phyloP scores from a whole-genome alignment of 2,888 invertebrate species.

The Dorcus hopei region DNA sequence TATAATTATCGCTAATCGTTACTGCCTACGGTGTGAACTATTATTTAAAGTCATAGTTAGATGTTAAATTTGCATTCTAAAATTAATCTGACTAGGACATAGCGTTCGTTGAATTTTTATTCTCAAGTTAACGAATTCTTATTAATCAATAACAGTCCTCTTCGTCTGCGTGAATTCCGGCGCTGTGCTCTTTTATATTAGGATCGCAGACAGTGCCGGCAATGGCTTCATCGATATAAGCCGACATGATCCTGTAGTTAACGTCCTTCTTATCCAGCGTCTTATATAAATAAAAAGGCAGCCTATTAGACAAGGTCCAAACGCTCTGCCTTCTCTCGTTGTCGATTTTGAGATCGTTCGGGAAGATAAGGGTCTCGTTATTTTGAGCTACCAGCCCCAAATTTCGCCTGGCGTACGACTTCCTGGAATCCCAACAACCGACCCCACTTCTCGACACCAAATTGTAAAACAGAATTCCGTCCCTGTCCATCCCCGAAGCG shows the following conservation, averaged over 20 bases:
- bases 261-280: slow-evolving; percentile 61
- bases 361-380: slow-evolving; percentile 67
- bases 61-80: too few species aligned
- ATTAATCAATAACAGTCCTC: too few species aligned
- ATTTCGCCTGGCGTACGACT: slow-evolving; percentile 63
- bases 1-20: too few species aligned
- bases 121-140: too few species aligned
- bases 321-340: slow-evolving; percentile 64
- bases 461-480: slow-evolving; percentile 66
- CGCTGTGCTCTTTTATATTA: too few species aligned
- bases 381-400: slow-evolving; percentile 62
- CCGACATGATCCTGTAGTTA: slow-evolving; percentile 73
- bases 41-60: too few species aligned
- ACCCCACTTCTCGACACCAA: slow-evolving; percentile 72
- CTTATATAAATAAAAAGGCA: slow-evolving; percentile 71
- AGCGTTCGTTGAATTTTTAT: too few species aligned
- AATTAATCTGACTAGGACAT: too few species aligned
- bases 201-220: slow-evolving; percentile 71
- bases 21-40: too few species aligned
- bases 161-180: too few species aligned
- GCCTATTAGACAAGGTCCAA: slow-evolving; percentile 73
- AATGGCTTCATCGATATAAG: slow-evolving; percentile 61
- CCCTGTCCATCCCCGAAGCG: slow-evolving; percentile 66
- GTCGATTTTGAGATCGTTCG: slow-evolving; percentile 78
- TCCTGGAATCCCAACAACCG: slow-evolving; percentile 77